Evolutionary conservation across 1,140 invertebrate genomes (phyloP).

Genomic region (Diplogasteroides magnus): DNA sequence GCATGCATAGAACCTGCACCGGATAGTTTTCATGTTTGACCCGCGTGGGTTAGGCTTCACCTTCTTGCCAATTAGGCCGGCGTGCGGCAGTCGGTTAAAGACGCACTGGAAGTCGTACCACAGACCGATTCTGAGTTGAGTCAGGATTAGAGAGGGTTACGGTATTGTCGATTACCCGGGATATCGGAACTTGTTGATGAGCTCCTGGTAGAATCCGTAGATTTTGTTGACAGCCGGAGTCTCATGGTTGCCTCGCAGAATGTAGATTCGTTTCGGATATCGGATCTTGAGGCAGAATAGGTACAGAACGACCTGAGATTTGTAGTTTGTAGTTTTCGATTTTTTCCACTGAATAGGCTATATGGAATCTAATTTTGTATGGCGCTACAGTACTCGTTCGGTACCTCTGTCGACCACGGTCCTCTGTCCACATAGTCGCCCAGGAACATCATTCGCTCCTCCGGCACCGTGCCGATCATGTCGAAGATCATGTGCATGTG

Average conservation of each 20-base stretch:
- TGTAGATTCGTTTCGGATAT: conserved; percentile 65
- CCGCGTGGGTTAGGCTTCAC: no score
- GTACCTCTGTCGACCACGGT: conserved; percentile 70
- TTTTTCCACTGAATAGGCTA: conserved; percentile 33
- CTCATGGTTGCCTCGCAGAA: conserved; percentile 67
- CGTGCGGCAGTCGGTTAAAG: conserved; percentile 42
- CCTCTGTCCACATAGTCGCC: conserved; percentile 83
- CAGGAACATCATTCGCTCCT: conserved; percentile 64
- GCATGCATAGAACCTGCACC: conserved; percentile 30
- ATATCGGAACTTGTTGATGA: conserved; percentile 28
- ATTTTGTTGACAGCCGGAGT: conserved; percentile 65
- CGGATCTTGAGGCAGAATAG: conserved; percentile 37
- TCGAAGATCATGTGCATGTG: conserved; percentile 62
- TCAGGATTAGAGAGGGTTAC: no score
- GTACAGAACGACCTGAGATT: conserved; percentile 46
- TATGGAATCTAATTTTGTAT: background rate
- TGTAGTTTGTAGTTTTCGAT: no score
- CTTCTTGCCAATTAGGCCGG: conserved; percentile 40
- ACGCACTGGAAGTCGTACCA: conserved; percentile 44
- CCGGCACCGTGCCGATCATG: conserved; percentile 57
- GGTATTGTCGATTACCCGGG: background rate
- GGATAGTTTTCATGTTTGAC: no score
- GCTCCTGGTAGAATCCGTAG: conserved; percentile 62
- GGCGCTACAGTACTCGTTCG: no score
- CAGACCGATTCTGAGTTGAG: conserved; percentile 34